These are phyloP conservation scores for Euspilapteryx auroguttella DNA, from an alignment of 2,888 invertebrate genomes.

Conservation along the genomic window DNA sequence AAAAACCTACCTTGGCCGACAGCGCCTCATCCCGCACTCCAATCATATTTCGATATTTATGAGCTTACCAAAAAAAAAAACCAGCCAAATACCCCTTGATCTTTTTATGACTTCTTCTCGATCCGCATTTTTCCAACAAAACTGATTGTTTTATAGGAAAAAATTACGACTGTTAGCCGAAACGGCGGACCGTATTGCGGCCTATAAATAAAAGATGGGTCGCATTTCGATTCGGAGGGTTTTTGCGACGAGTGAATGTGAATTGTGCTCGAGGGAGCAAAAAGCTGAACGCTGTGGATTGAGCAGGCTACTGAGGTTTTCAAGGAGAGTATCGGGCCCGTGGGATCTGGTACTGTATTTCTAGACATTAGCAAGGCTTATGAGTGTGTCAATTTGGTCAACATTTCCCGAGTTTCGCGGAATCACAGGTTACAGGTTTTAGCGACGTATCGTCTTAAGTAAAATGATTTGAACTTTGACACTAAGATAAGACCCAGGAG, in stretches of 20 bases:
- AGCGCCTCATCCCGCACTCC: constrained; percentile 13
- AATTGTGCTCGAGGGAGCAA: constrained; percentile 31
- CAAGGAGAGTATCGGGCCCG: no score
- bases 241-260: constrained; percentile 26
- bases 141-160: constrained; percentile 61
- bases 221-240: constrained; percentile 50
- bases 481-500: no score
- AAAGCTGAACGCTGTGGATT: constrained; percentile 31
- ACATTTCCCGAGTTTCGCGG: no score
- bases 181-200: constrained; percentile 27
- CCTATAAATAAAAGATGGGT: constrained; percentile 54
- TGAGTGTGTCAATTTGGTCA: no score
- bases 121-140: constrained; percentile 57
- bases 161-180: constrained; percentile 59
- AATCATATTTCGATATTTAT: constrained; percentile 49
- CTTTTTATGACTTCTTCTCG: constrained; percentile 52
- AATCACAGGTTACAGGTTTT: no score
- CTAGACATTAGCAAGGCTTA: no score
- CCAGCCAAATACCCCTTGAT: constrained; percentile 24
- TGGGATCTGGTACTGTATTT: no score
- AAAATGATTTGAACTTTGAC: no score
- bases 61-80: constrained; percentile 20
- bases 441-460: no score
- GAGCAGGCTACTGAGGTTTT: constrained; percentile 42
- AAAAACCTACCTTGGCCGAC: no score